These are phyloP conservation scores for Hydra vulgaris DNA, from an alignment of 30 jellyfish, hydroid and myxozoan species.

Conservation along the genomic window DNA sequence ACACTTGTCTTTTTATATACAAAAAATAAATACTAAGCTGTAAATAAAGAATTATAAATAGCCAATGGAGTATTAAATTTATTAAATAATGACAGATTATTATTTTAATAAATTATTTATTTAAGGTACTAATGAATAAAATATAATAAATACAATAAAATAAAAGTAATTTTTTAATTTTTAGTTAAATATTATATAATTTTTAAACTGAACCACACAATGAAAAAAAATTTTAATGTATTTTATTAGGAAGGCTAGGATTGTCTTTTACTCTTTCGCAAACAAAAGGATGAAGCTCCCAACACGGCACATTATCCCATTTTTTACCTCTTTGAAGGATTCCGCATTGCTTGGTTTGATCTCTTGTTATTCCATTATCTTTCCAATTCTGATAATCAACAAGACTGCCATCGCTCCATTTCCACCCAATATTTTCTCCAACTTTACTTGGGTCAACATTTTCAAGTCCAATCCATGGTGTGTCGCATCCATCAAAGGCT, in stretches of 20 bases:
- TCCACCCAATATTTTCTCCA: constrained; percentile 1
- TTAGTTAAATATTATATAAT: too few species aligned
- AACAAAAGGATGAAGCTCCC: constrained; percentile 15
- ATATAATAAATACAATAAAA: too few species aligned
- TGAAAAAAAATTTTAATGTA: background rate
- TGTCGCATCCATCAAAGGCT: constrained; percentile 15
- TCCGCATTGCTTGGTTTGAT: constrained; percentile 18
- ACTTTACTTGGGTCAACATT: constrained; percentile 15
- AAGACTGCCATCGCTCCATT: background rate
- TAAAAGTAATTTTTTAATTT: too few species aligned
- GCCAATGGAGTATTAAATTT: too few species aligned
- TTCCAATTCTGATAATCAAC: constrained; percentile 8
- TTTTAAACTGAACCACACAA: too few species aligned
- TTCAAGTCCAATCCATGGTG: constrained; percentile 17
- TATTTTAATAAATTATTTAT: too few species aligned
- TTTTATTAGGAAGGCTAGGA: background rate
- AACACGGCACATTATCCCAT: constrained; percentile 12
- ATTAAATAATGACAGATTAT: too few species aligned
- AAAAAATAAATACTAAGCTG: too few species aligned
- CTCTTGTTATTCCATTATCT: background rate
- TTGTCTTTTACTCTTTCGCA: background rate
- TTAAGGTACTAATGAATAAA: too few species aligned
- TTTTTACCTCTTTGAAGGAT: background rate
- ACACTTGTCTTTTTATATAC: too few species aligned
- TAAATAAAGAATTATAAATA: too few species aligned